Conservation (phyloP, 1,140 invertebrate genomes). For the Pogonomyrmex barbatus region DNA sequence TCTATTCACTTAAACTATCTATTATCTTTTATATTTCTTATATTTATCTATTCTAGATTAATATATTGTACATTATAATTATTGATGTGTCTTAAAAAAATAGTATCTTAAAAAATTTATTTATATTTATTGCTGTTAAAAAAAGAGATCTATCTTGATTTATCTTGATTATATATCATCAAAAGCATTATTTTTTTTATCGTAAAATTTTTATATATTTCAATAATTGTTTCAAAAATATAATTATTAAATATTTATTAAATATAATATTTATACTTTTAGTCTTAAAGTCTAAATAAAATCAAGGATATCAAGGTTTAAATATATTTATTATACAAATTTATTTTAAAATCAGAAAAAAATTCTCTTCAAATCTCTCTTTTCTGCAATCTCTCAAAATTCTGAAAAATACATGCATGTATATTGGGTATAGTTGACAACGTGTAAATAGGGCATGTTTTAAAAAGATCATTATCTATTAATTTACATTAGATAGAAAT, state of each 20-base stretch:
- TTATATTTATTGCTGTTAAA: background rate
- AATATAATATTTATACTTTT: background rate
- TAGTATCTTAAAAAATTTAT: background rate
- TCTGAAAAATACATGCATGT: background rate
- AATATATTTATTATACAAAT: background rate
- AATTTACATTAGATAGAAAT: background rate
- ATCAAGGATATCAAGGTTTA: background rate
- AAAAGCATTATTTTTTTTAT: background rate
- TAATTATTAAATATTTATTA: background rate
- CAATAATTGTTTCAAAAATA: background rate
- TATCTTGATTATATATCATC: background rate
- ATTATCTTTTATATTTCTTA: background rate
- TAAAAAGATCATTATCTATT: background rate
- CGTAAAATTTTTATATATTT: background rate
- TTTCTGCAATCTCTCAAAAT: background rate
- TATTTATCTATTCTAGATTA: background rate
- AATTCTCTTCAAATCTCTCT: too few relatives aligned
- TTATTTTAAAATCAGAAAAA: background rate
- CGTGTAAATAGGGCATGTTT: background rate
- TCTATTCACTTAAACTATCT: background rate
- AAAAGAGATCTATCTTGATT: background rate
- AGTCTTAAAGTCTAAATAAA: background rate
- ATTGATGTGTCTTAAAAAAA: background rate
- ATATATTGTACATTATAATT: background rate
- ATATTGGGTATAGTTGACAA: background rate